Conservation (phyloP, 2,113 vertebrate genomes). For the Oncorhynchus mykiss region DNA sequence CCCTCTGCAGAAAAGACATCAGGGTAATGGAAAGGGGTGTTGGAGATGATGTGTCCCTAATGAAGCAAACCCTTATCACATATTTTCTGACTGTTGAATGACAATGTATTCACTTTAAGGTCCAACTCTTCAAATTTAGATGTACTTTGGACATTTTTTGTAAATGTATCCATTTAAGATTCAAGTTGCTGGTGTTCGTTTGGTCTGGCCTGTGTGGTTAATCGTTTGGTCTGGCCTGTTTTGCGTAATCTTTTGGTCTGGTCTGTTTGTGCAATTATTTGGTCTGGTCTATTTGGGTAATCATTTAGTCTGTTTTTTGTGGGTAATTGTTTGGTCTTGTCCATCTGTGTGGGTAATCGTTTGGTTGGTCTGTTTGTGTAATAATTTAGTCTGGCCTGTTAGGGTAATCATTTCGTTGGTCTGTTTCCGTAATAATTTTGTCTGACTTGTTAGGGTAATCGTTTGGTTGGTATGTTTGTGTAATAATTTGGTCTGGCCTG, state of each 20-base stretch:
- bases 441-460: not conserved
- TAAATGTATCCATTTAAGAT: too few relatives aligned
- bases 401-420: slow-evolving; percentile 44
- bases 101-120: too few relatives aligned
- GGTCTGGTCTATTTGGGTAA: not conserved
- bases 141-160: too few relatives aligned
- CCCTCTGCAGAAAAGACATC: too few relatives aligned
- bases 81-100: too few relatives aligned
- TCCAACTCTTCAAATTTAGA: too few relatives aligned
- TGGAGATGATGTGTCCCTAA: not conserved
- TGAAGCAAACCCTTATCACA: too few relatives aligned
- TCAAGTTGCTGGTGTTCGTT: not conserved
- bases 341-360: not conserved
- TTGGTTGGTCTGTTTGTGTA: slow-evolving; percentile 22
- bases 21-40: not conserved
- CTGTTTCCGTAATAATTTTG: not conserved
- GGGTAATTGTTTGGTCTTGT: not conserved
- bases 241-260: not conserved
- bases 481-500: not conserved
- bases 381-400: not conserved
- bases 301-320: not conserved
- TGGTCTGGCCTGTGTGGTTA: slow-evolving; percentile 3
- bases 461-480: slow-evolving; percentile 31
- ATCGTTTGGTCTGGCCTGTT: slow-evolving; percentile 33
- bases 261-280: not conserved